Conservation (phyloP, 2,113 vertebrate species). For the Ageneiosus marmoratus region DNA sequence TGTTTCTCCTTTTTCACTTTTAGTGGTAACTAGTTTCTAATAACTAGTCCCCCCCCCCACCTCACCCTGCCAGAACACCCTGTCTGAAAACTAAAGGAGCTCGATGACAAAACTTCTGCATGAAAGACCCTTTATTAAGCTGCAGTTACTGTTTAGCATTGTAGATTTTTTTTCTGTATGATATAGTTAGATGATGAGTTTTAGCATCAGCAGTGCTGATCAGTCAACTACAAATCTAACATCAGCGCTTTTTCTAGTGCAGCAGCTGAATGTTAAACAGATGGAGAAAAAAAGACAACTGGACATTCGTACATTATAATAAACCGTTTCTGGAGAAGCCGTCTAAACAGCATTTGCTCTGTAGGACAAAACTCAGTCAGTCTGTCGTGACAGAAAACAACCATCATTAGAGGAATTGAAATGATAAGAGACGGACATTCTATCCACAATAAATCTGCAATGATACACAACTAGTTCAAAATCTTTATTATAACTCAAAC, state of each 20-base stretch:
- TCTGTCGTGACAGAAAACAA: not conserved
- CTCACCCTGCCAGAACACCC: not conserved
- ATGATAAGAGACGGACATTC: not conserved
- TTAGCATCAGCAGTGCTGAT: slow-evolving; percentile 61
- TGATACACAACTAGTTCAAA: not conserved
- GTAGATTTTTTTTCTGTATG: not conserved
- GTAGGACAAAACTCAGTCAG: not conserved
- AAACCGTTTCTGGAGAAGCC: not conserved
- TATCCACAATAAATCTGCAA: not conserved
- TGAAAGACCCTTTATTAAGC: not conserved
- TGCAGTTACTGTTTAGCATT: not conserved
- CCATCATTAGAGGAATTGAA: not conserved
- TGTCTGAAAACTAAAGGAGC: not conserved
- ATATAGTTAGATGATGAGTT: slow-evolving; percentile 1
- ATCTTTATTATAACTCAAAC: not conserved
- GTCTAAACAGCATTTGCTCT: not conserved
- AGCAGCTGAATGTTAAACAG: slow-evolving; percentile 40
- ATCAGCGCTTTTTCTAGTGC: slow-evolving; percentile 62
- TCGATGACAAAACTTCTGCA: not conserved
- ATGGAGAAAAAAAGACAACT: slow-evolving; percentile 22
- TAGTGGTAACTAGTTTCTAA: too few species aligned
- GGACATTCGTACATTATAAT: not conserved
- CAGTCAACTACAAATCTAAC: slow-evolving; percentile 58
- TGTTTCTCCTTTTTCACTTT: too few species aligned
- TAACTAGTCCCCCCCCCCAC: too few species aligned